Conservation (phyloP, 2,888 invertebrate genomes). For the Drosophila phalerata region DNA sequence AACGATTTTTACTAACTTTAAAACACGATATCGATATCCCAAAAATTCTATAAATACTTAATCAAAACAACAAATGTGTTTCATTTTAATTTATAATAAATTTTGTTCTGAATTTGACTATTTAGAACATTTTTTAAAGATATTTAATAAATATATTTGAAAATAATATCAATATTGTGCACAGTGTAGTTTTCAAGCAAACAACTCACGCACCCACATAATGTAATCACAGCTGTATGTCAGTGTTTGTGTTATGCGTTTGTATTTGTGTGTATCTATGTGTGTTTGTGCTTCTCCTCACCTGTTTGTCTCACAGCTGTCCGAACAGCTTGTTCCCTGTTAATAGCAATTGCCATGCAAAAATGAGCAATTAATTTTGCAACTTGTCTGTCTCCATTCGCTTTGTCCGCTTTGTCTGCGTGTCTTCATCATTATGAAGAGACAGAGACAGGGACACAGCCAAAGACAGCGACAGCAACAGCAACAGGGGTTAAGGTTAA, state of each 20-base stretch:
- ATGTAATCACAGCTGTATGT: not conserved
- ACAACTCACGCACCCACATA: conserved; percentile 27
- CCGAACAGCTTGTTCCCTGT: not conserved
- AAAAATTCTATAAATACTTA: no score
- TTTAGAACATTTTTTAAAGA: no score
- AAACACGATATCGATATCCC: no score
- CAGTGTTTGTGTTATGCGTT: not conserved
- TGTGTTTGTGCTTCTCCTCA: conserved; percentile 11
- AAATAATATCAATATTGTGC: not conserved
- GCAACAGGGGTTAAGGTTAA: not conserved
- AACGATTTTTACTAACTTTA: no score
- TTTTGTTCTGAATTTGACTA: no score
- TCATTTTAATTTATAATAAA: no score
- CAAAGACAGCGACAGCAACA: not conserved
- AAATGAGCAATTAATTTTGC: conserved; percentile 50
- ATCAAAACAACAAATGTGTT: no score
- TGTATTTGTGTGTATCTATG: not conserved
- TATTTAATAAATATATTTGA: no score
- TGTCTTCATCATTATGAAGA: conserved; percentile 33
- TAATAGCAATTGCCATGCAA: conserved; percentile 48
- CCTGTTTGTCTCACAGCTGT: not conserved
- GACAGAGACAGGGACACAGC: conserved; percentile 3
- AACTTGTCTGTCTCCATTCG: conserved; percentile 27
- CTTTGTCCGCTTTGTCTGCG: conserved; percentile 24
- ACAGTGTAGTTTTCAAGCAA: conserved; percentile 13